These are phyloP conservation scores for zebrafish (Danio rerio) DNA, from an alignment of 2,113 vertebrate species.

Conservation along the genomic window DNA sequence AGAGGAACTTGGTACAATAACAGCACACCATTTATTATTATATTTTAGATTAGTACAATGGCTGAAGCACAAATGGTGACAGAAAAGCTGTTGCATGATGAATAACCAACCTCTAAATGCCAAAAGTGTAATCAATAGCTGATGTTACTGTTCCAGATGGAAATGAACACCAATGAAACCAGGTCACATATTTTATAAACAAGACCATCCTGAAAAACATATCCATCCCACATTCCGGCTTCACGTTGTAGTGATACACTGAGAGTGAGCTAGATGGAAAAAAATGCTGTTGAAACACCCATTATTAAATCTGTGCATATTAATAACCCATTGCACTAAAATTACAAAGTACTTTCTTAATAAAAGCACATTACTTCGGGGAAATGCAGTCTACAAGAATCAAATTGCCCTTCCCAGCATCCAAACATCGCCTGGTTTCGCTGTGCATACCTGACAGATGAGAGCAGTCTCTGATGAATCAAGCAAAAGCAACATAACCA, in stretches of 20 bases:
- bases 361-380: conserved; percentile 58
- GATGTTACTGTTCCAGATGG: background rate
- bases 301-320: background rate
- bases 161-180: background rate
- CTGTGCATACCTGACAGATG: conserved; percentile 39
- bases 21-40: too few species aligned
- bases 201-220: conserved; percentile 8
- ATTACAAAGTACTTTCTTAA: background rate
- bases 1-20: too few species aligned
- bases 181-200: conserved; percentile 15
- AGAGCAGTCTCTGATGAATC: background rate
- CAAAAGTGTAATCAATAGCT: background rate
- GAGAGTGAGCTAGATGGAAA: background rate
- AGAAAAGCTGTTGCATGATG: too few species aligned
- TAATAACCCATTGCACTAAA: background rate
- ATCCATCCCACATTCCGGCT: conserved; percentile 10
- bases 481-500: conserved; percentile 26
- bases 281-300: background rate
- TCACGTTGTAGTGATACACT: background rate
- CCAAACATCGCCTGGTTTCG: conserved; percentile 61
- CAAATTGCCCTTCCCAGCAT: conserved; percentile 35
- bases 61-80: too few species aligned
- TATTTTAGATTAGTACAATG: too few species aligned
- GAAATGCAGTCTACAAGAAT: conserved; percentile 42
- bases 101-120: background rate